phyloP scores from a whole-genome alignment of 2,888 invertebrate genomes.

The Lasius fuliginosus region DNA sequence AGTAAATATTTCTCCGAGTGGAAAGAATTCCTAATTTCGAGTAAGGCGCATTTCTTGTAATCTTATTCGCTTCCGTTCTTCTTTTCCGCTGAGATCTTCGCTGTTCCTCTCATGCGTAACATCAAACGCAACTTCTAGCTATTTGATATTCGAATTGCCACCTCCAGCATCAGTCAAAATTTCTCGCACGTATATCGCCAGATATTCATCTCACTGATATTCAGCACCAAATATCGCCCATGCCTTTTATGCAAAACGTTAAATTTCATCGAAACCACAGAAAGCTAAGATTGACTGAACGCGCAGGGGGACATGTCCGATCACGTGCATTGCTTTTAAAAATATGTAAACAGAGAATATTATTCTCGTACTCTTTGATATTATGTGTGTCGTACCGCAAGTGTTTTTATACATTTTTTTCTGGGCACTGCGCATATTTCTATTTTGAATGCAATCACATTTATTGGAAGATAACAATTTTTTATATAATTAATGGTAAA shows the following conservation, averaged over 20 bases:
- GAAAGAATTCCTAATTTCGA: constrained; percentile 42
- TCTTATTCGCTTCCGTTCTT: constrained; percentile 20
- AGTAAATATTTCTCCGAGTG: constrained; percentile 38
- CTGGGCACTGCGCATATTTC: background rate
- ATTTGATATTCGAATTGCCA: constrained; percentile 71
- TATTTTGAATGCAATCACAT: background rate
- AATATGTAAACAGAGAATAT: constrained; percentile 69
- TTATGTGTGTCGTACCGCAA: background rate
- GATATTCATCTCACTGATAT: constrained; percentile 67
- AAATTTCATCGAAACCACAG: constrained; percentile 55
- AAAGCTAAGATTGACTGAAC: constrained; percentile 45
- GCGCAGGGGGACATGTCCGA: constrained; percentile 45
- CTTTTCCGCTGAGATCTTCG: constrained; percentile 2
- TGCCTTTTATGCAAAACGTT: constrained; percentile 70
- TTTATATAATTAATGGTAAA: background rate
- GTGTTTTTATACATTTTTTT: background rate
- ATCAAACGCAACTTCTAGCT: constrained; percentile 33
- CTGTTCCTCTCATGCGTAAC: constrained; percentile 32
- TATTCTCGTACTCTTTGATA: constrained; percentile 39
- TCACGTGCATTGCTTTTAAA: constrained; percentile 62
- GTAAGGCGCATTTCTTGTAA: background rate
- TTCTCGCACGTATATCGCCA: constrained; percentile 71
- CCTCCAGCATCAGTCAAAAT: constrained; percentile 65
- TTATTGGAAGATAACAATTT: background rate
- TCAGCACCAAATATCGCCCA: constrained; percentile 63